Percentiles rank a stretch among this genome's conserved stretches.
These are phyloP conservation scores for Maccullochella peelii DNA, from an alignment of 2,113 vertebrate species.

Conservation along the genomic window DNA sequence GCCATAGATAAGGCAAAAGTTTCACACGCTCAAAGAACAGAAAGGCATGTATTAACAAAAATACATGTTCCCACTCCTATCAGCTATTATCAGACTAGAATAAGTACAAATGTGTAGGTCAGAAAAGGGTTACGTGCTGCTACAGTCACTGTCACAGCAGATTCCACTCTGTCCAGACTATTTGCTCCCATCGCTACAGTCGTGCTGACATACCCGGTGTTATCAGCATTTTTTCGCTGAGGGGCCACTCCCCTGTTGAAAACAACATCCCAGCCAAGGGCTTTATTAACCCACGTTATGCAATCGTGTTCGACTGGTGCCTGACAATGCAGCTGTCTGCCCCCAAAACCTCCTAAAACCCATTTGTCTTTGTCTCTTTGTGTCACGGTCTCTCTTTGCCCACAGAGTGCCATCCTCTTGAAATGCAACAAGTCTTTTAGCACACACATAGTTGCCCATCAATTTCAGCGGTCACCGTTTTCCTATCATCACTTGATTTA, in stretches of 20 bases:
- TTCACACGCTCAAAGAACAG: neutral
- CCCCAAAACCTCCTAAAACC: slow-evolving; percentile 54
- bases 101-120: slow-evolving; percentile 16
- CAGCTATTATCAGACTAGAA: neutral
- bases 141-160: slow-evolving; percentile 65
- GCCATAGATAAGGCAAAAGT: neutral
- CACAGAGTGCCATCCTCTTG: neutral
- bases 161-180: slow-evolving; percentile 38
- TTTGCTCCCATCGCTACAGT: slow-evolving; percentile 44
- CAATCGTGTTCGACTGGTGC: slow-evolving; percentile 49
- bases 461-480: neutral
- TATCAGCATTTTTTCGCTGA: slow-evolving; percentile 72
- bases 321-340: slow-evolving; percentile 60
- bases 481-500: slow-evolving; percentile 6
- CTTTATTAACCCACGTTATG: slow-evolving; percentile 71
- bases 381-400: slow-evolving; percentile 3
- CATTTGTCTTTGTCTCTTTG: slow-evolving; percentile 40
- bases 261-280: slow-evolving; percentile 60
- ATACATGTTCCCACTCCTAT: neutral
- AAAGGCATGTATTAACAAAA: neutral
- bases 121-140: slow-evolving; percentile 20
- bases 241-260: slow-evolving; percentile 65
- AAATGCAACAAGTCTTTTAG: slow-evolving; percentile 4
- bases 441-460: neutral
- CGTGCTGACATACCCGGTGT: slow-evolving; percentile 59